Percentiles rank a stretch among this genome's conserved stretches.
Conservation (phyloP, 2,797 vertebrate genomes). For the Acomys russatus region DNA sequence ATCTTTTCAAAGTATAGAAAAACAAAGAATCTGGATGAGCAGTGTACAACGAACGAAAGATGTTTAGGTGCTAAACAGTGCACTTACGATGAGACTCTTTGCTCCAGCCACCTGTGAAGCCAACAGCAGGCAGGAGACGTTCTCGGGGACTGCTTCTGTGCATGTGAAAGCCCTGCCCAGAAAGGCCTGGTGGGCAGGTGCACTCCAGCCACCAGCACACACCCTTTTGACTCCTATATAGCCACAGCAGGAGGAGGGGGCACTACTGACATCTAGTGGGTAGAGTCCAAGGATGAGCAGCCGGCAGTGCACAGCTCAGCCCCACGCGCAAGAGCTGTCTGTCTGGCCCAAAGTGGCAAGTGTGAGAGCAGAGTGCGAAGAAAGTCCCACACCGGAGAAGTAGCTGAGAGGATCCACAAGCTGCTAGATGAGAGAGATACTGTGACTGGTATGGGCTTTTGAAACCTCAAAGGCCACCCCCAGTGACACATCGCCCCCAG, state of each 20-base stretch:
- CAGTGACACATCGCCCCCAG: not conserved
- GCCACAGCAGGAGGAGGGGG: not conserved
- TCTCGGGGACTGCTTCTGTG: fast-evolving
- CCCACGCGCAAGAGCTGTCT: not conserved
- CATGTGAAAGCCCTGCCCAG: no score
- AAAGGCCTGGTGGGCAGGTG: not conserved
- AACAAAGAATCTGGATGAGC: not conserved
- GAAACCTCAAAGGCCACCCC: not conserved
- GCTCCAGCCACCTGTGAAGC: no score
- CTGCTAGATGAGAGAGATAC: not conserved
- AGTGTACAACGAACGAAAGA: not conserved
- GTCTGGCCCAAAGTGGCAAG: not conserved
- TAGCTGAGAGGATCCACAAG: not conserved
- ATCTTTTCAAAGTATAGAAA: not conserved
- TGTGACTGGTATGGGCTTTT: not conserved
- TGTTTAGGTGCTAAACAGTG: not conserved
- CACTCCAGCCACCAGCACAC: no score
- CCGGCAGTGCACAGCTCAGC: not conserved
- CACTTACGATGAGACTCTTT: not conserved
- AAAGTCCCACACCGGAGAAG: not conserved
- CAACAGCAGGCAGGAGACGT: no score
- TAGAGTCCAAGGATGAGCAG: not conserved
- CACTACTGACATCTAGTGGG: not conserved
- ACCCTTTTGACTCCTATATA: not conserved
- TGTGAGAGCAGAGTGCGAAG: not conserved